Evolutionary conservation across 2,888 invertebrate genomes (phyloP), one percentile per base, ranked within the genome.

Genomic region (Phrixothrix hirtus): DNA sequence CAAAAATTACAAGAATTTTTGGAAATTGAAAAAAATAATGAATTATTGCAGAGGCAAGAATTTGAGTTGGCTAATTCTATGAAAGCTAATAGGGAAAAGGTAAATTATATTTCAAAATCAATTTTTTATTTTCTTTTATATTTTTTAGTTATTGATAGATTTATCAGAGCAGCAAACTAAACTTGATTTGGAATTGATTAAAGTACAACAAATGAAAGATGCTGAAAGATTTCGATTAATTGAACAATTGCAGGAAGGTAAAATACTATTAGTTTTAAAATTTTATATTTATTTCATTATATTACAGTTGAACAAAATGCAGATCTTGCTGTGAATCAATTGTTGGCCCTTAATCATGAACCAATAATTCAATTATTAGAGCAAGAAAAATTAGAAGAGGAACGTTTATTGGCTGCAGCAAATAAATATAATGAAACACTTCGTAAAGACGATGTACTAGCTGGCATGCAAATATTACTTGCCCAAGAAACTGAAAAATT

Each of bases 381-480:
- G 61, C 81, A 82, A 69, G 88, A 88, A 63, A 80, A 81, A 58
- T 74, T 79, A 48, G 86, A 88, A 72, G 86, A 87, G 70, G 81
- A 86, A 62, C 78, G 81, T 48, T 66, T 88, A 36, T 72, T 88
- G 31, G 83, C 83, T 54, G 82, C 83, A 49, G 81, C 80, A 11
- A 69, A 77, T 45, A 79, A 79, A 68, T 80, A 81, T 65, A 80
- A 81, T 73, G 80, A 81, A 65, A 78, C 77, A 65, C 73, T 88
- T 21, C 81, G 81, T 59, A 86, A 84, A 70, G 79, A 81, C 66
- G 87, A 89, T 72, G 83, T 88, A 43, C 76, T 89, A 35, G 81
- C 78, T 66, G 85, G 85, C 35, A 89, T 89, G 88, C 82, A 87
- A 69, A 78, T 80, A 63, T 75, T 88, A 27, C 75, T 89, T 32